Conservation (phyloP, 2,113 vertebrate species). For the Protobothrops flavoviridis region DNA sequence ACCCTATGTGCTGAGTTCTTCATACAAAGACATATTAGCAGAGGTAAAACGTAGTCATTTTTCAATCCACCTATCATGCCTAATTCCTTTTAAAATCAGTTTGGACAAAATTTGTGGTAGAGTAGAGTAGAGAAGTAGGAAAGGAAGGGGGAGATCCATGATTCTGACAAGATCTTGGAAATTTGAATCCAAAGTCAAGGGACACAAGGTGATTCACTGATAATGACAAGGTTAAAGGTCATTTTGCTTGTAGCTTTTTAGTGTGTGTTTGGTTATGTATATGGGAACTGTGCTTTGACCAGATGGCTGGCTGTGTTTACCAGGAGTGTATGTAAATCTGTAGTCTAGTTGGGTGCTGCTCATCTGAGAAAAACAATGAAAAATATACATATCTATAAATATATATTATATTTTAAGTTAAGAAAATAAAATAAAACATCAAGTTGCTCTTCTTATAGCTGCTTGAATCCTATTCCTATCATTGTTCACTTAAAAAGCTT, state of each 20-base stretch:
- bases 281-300: constrained; percentile 79
- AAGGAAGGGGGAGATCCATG: constrained; percentile 29
- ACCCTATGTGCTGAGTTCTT: neutral
- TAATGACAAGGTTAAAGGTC: constrained; percentile 74
- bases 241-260: constrained; percentile 79
- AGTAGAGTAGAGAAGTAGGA: constrained; percentile 15
- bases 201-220: constrained; percentile 63
- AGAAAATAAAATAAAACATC: constrained; percentile 59
- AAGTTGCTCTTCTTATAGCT: constrained; percentile 55
- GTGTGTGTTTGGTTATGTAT: constrained; percentile 83
- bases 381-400: constrained; percentile 78
- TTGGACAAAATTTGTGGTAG: constrained; percentile 36
- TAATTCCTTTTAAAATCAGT: constrained; percentile 49
- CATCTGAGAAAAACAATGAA: constrained; percentile 69
- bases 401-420: constrained; percentile 81
- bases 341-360: constrained; percentile 99
- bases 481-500: constrained; percentile 44
- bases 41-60: neutral
- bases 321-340: constrained; percentile 91
- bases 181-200: constrained; percentile 28
- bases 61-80: neutral
- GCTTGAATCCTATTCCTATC: constrained; percentile 55
- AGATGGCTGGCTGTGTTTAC: constrained; percentile 78
- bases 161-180: constrained; percentile 7
- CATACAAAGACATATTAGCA: neutral